Evolutionary conservation across 2,797 vertebrate species (phyloP), one percentile per base, ranked within the genome.

Genomic region (Valencia hispanica): DNA sequence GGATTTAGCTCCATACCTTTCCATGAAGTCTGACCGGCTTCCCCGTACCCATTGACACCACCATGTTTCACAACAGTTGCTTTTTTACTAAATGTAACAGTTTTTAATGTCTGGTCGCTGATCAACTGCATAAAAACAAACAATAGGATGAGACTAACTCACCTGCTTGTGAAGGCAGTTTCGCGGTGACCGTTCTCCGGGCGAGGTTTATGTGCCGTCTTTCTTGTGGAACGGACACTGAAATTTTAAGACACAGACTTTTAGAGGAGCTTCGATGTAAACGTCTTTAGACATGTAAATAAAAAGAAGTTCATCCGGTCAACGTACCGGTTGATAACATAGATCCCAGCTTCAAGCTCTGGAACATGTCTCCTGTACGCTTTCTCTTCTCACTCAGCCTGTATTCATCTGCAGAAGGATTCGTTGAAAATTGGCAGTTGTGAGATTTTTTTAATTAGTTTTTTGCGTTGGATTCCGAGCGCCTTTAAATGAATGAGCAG

Each of bases 331-430:
- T 96, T 0, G 94, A 87, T 30, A 96, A 87, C 70, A 96, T 89
- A 7, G 94, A 91, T 27, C 93, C 93, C 73, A 97, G 94, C 82
- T 97, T 97, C 76, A 97, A 94, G 82, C 90, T 96, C 84, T 96
- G 96, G 81, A 98, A 97, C 71, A 96, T 96, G 68, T 96, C 96
- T 0, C 94, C 95, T 0, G 97, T 98, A 2, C 96, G 93, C 86
- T 97, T 98, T 15, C 97, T 95, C 86, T 98, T 98, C 88, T 97
- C 96, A 69, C 92, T 94, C 68, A 98, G 94, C 43, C 95, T 91
- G 89, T 97, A 96, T 79, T 98, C 97, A 71, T 97, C 97, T 97
- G 79, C 27, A 73, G 25, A 14, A 18, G 18, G 20, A 20, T 8
- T n/a, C 10, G 47, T 69, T 39, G 4, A 2, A 36, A 36, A n/a